Conservation (phyloP, 2,113 vertebrate species). For the Heteronetta atricapilla region DNA sequence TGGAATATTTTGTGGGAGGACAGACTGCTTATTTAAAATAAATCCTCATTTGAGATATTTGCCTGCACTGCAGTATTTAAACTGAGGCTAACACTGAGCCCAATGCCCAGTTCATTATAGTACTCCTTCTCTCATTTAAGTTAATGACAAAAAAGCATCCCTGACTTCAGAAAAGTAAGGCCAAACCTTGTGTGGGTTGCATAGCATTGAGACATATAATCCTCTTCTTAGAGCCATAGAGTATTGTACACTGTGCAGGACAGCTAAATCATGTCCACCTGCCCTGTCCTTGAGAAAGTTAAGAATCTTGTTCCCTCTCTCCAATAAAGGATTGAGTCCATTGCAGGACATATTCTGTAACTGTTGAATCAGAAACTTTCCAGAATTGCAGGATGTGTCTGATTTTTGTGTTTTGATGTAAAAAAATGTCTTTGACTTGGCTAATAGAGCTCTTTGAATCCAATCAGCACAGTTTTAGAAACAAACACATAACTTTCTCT, state of each 20-base stretch:
- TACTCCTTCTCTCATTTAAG: not conserved
- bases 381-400: not conserved
- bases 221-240: not conserved
- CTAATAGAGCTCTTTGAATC: not conserved
- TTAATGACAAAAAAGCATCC: not conserved
- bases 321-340: not conserved
- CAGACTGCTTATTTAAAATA: not conserved
- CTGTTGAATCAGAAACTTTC: not conserved
- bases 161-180: not conserved
- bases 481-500: not conserved
- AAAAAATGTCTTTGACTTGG: not conserved
- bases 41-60: not conserved
- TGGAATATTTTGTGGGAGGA: not conserved
- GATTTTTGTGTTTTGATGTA: not conserved
- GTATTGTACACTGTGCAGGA: not conserved
- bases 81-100: not conserved
- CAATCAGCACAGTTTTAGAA: not conserved
- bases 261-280: not conserved
- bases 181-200: not conserved
- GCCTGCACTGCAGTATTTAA: not conserved
- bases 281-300: not conserved
- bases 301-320: not conserved
- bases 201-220: not conserved
- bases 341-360: not conserved
- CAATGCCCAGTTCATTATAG: not conserved